Base-by-base conservation (phyloP, 1,140 invertebrate genomes). In the Ylistrum balloti region DNA sequence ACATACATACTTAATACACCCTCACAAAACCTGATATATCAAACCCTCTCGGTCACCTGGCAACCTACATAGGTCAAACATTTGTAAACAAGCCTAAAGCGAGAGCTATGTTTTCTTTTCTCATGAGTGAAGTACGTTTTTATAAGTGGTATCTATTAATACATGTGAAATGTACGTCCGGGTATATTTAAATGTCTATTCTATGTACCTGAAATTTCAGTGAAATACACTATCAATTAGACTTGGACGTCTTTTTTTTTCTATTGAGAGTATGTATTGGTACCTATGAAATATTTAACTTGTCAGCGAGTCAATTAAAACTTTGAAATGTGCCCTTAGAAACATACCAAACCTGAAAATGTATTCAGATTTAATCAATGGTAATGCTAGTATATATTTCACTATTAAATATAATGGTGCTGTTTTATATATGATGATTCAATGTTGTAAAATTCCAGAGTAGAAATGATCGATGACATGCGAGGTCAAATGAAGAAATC, bases 31-130 rank as follows among this genome's bases (percentile, higher is more conserved):
- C 56, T n/a, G 11, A 22, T 74, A 74, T n/a, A 74, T 74, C 56
- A n/a, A 28, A 74, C 56, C 56, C 56, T 74, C 56, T 28, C 22
- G 5, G 56, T 74, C 56, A 74, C 56, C n/a, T 74, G 56, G 56
- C 56, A 74, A 74, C 56, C 22, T n/a, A 5, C 56, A 74, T 2
- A 74, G 56, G 56, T 74, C 56, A 74, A 74, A 74, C 56, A 74
- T 74, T 28, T 74, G 56, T 74, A 74, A 74, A 74, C 56, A 74
- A 5, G 5, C 22, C 56, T 74, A 74, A 74, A 74, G n/a, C 56
- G 56, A 74, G 56, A 74, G 56, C 56, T n/a, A 74, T 74, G 56
- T 74, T 74, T 74, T 74, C 56, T 28, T 74, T 74, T 74, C 56
- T n/a, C 56, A 74, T 28, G 56, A 74, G 5, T 74, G 56, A 74